Base-by-base conservation (phyloP, 2,888 invertebrate genomes). In the Drosophila eohydei region DNA sequence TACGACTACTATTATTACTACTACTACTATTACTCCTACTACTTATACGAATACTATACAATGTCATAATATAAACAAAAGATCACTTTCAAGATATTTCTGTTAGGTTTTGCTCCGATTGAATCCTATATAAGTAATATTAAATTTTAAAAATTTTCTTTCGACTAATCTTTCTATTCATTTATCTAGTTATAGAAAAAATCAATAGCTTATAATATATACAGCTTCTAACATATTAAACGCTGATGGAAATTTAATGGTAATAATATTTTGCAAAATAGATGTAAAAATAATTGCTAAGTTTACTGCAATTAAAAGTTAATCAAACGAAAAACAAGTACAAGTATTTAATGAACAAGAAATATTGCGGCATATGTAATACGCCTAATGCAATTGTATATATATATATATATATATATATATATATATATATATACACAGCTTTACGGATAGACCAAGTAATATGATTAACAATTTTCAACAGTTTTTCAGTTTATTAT, bases 311-410 rank as follows among this genome's bases (percentile, higher is more conserved):
- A 66, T 72, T 60, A 72, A 14, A 16, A n/a, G 8, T 52, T 41
- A 56, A 34, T 40, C 28, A 57, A 30, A 34, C 57, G 41, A 72
- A 32, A 34, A 66, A 41, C 52, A 66, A 48, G 48, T 66, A 34
- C 51, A 21, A 41, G 51, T 57, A 57, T 48, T 61, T 66, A 66
- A 66, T 60, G 51, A 59, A 40, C 41, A 28, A 48, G 54, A 40
- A 16, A 52, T 14, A 52, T 52, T 34, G 26, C 8, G 21, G 36
- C 36, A 52, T 14, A 46, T 46, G 26, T 21, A 52, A 26, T 9
- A 36, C 7, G 5, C 21, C 7, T 26, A 52, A 16, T 51, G 9
- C n/a, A 8, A 11, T 4, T 12, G 16, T 32, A 16, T 32, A 12
- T 30, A 8, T 4, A 14, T 28, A 32, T 16, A n/a, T n/a, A n/a